phyloP scores from a whole-genome alignment of 1,140 invertebrate genomes.

The Sycobia sp. region DNA sequence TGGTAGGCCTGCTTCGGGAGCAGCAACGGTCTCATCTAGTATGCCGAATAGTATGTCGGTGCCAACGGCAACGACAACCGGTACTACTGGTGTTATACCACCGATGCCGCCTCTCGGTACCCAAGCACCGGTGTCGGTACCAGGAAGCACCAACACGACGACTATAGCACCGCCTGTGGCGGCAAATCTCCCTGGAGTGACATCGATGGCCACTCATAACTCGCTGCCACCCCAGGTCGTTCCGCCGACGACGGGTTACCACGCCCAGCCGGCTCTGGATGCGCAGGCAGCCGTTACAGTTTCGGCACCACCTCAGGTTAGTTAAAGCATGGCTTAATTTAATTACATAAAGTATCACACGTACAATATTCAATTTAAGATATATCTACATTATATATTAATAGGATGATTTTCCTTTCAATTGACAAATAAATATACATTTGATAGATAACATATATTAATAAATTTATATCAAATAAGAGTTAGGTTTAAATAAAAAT shows the following conservation, averaged over 20 bases:
- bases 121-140: conserved; percentile 60
- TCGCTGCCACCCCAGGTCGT: conserved; percentile 64
- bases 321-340: no score
- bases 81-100: conserved; percentile 55
- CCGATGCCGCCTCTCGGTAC: conserved; percentile 62
- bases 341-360: no score
- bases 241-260: conserved; percentile 63
- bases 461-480: no score
- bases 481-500: no score
- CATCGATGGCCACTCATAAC: conserved; percentile 61
- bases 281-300: conserved; percentile 52
- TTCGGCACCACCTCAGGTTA: conserved; percentile 46
- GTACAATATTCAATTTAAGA: no score
- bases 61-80: conserved; percentile 52
- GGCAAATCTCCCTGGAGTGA: conserved; percentile 51
- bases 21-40: conserved; percentile 55
- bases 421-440: no score
- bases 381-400: no score
- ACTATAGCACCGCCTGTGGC: conserved; percentile 58
- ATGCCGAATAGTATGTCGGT: conserved; percentile 54
- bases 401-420: no score
- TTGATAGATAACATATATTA: no score
- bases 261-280: conserved; percentile 62
- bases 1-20: conserved; percentile 54
- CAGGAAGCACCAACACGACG: conserved; percentile 66